Conservation (phyloP, 92 coral and sea anemone species). For the Pocillopora meandrina region DNA sequence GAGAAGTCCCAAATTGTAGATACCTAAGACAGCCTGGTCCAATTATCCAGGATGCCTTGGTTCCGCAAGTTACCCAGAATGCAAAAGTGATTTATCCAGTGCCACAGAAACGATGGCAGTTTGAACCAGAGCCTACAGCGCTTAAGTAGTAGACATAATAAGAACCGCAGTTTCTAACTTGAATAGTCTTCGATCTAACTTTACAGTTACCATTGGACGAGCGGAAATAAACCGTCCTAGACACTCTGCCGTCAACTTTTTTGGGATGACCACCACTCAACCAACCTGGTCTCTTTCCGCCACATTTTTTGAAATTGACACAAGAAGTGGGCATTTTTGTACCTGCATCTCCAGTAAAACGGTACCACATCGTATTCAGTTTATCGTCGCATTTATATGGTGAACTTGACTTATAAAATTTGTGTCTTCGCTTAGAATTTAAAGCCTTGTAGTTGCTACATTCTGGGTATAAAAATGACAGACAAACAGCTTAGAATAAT, state of each 20-base stretch:
- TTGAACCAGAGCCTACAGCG: not conserved
- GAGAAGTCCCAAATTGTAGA: too few relatives aligned
- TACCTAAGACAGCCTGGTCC: too few relatives aligned
- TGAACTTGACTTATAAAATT: too few relatives aligned
- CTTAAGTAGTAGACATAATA: not conserved
- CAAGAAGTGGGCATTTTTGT: slow-evolving; percentile 6
- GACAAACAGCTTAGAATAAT: too few relatives aligned
- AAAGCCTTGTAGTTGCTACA: not conserved
- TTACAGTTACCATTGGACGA: not conserved
- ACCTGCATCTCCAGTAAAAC: not conserved
- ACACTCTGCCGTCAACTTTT: not conserved
- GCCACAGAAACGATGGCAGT: not conserved
- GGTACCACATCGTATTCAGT: not conserved
- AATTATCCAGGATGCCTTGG: too few relatives aligned
- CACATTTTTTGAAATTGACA: not conserved
- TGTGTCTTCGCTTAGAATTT: not conserved
- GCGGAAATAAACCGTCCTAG: not conserved
- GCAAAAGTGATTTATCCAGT: not conserved
- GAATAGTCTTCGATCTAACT: not conserved
- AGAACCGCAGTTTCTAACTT: slow-evolving; percentile 8
- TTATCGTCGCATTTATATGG: not conserved
- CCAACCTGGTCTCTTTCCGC: not conserved
- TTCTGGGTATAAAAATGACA: not conserved
- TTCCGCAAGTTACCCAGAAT: too few relatives aligned
- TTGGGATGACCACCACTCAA: not conserved